A percentile compares a stretch with the other conserved stretches of the same genome.
Conservation (phyloP, 2,113 vertebrate genomes). For the Anser cygnoides region DNA sequence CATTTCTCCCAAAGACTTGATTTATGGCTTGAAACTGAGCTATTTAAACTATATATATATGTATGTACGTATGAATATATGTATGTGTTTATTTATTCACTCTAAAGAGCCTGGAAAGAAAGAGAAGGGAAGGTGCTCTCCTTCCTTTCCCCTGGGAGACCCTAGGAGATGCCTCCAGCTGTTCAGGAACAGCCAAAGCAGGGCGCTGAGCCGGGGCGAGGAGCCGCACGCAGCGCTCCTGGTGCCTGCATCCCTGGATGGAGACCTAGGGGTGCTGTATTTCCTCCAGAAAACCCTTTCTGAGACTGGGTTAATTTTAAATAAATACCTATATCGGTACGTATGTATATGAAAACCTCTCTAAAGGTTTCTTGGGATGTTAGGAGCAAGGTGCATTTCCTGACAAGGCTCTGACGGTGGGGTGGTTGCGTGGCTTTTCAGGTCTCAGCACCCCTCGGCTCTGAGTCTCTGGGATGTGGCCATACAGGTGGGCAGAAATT, state of each 20-base stretch:
- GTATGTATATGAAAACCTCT: accelerated
- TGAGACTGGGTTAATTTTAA: not conserved
- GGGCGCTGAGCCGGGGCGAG: not conserved
- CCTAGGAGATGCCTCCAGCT: not conserved
- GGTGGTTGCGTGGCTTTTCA: no score
- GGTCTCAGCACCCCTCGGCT: no score
- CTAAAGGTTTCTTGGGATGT: no score
- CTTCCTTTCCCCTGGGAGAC: no score
- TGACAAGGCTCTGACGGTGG: no score
- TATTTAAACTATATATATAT: not conserved
- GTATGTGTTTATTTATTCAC: no score
- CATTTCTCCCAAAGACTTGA: not conserved
- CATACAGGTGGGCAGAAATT: no score
- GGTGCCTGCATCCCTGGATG: not conserved
- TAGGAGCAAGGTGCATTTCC: no score
- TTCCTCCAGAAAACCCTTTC: not conserved
- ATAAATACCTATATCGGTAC: not conserved
- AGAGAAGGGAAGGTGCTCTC: not conserved
- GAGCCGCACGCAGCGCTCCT: not conserved
- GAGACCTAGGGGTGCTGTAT: not conserved
- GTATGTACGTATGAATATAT: no score
- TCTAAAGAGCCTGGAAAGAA: not conserved
- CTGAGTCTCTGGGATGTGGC: no score
- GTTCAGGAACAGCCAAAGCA: not conserved
- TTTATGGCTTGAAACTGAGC: not conserved